A percentile compares a stretch with the other conserved stretches of the same genome.
Conservation (phyloP, 2,113 vertebrate species). For the Aptenodytes forsteri region DNA sequence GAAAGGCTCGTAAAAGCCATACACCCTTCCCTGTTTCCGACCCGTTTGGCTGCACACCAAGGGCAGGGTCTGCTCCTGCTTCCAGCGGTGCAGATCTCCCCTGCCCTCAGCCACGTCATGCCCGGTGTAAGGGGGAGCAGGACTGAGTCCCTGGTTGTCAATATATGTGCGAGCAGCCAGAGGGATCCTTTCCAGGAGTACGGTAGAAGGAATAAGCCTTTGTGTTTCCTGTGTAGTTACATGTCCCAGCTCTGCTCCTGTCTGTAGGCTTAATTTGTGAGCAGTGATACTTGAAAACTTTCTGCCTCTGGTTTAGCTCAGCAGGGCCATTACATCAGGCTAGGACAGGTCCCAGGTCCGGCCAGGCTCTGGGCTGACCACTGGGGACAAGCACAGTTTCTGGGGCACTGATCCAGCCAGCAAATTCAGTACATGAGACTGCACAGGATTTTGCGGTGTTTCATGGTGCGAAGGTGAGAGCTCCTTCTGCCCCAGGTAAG, state of each 20-base stretch:
- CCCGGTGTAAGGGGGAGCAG: rapidly evolving
- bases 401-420: neutral
- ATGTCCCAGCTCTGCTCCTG: neutral
- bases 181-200: neutral
- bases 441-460: neutral
- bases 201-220: neutral
- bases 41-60: neutral
- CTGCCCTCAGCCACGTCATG: rapidly evolving
- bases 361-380: neutral
- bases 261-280: neutral
- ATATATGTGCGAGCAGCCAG: neutral
- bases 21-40: neutral
- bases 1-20: neutral
- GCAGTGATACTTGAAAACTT: neutral
- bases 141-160: neutral
- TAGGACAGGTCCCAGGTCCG: neutral
- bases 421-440: neutral
- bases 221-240: neutral
- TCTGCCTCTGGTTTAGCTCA: neutral
- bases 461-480: neutral
- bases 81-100: neutral
- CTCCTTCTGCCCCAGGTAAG: neutral
- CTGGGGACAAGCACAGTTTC: neutral
- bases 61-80: neutral
- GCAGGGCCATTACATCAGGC: neutral